A percentile compares a stretch with the other conserved stretches of the same genome.
Evolutionary conservation across 2,888 invertebrate species (phyloP).

Genomic region (Drosophila sordidula): DNA sequence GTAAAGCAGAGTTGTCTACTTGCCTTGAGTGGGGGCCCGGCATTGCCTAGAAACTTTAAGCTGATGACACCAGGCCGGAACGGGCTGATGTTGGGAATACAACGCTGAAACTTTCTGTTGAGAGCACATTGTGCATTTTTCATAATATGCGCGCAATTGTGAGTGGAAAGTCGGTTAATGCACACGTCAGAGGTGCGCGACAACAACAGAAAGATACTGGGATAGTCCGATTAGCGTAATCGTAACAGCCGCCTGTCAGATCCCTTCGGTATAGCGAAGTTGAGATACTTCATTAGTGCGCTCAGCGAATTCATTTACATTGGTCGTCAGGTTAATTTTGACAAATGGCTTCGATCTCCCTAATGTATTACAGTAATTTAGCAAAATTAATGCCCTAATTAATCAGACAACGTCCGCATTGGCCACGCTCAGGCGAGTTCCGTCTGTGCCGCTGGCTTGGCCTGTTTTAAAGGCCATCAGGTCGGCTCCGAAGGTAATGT

Average conservation of each 20-base stretch:
- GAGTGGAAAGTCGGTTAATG: constrained; percentile 16
- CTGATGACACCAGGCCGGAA: constrained; percentile 54
- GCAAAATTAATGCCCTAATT: constrained; percentile 84
- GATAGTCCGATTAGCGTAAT: neutral
- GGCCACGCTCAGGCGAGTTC: constrained; percentile 12
- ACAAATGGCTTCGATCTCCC: constrained; percentile 84
- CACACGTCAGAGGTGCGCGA: no score
- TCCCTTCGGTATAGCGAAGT: constrained; percentile 13
- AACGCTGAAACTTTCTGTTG: constrained; percentile 43
- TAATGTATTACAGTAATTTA: constrained; percentile 84
- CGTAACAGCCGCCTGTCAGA: constrained; percentile 32
- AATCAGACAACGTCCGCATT: constrained; percentile 65
- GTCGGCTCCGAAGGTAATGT: constrained; percentile 30
- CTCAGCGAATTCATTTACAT: constrained; percentile 72
- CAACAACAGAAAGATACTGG: neutral
- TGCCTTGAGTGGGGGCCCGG: constrained; percentile 22
- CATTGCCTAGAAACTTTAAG: constrained; percentile 58
- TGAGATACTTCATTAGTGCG: constrained; percentile 52
- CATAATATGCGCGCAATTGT: constrained; percentile 69
- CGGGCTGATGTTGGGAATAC: neutral
- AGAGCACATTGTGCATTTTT: constrained; percentile 76
- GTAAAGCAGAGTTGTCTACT: constrained; percentile 63
- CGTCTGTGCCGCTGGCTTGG: constrained; percentile 1
- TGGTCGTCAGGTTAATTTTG: constrained; percentile 83
- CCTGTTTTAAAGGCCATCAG: constrained; percentile 43